Percentiles rank a stretch among this genome's conserved stretches.
Conservation (phyloP, 2,888 invertebrate genomes). For the Malthinus seriepunctatus region DNA sequence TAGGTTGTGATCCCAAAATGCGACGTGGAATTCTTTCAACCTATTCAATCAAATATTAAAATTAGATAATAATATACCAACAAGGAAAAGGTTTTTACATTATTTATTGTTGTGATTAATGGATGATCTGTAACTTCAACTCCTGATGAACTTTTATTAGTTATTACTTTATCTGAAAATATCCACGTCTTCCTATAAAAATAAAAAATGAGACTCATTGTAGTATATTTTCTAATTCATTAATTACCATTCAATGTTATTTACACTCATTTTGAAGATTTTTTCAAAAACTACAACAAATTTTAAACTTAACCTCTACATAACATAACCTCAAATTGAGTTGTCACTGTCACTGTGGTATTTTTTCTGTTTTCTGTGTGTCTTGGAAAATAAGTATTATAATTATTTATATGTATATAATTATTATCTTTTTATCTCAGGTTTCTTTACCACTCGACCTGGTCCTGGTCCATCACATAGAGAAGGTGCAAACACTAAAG, state of each 20-base stretch:
- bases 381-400: no score
- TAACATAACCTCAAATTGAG: neutral
- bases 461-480: no score
- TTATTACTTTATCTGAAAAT: no score
- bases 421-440: no score
- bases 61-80: neutral
- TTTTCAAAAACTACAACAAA: neutral
- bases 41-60: conserved; percentile 44
- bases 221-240: neutral
- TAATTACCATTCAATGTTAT: conserved; percentile 36
- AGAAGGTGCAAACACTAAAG: no score
- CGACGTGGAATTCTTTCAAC: conserved; percentile 60
- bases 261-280: conserved; percentile 28
- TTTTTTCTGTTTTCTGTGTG: no score
- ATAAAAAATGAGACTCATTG: neutral
- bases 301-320: neutral
- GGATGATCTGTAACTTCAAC: conserved; percentile 59
- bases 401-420: no score
- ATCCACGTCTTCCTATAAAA: no score
- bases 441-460: no score
- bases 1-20: conserved; percentile 54
- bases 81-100: neutral
- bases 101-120: conserved; percentile 56
- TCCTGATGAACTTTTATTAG: conserved; percentile 29
- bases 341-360: no score